Conservation (phyloP, 2,113 vertebrate genomes). For the Scalopus aquaticus region DNA sequence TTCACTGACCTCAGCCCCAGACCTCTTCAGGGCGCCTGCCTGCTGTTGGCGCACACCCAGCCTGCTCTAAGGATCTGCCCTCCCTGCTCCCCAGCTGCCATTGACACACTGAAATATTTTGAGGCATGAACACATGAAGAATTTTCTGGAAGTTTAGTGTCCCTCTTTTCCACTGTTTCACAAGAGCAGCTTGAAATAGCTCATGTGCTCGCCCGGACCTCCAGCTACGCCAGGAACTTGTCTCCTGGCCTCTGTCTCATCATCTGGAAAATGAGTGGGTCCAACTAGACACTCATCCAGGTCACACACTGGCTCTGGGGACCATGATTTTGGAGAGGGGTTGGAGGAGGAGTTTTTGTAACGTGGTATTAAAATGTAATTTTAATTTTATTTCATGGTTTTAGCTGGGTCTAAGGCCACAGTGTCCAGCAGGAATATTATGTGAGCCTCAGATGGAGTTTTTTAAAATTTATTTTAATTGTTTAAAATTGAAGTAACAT, state of each 20-base stretch:
- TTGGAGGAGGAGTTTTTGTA: neutral
- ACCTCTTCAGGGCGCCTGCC: neutral
- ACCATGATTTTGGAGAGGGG: rapidly evolving
- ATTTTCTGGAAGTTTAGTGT: neutral
- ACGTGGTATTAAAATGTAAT: neutral
- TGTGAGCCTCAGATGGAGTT: too few relatives aligned
- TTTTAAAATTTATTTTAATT: too few relatives aligned
- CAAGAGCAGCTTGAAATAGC: neutral
- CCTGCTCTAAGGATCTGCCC: rapidly evolving
- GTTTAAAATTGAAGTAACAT: too few relatives aligned
- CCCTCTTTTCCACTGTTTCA: neutral
- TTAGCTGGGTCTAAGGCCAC: neutral
- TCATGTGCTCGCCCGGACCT: neutral
- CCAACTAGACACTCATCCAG: neutral
- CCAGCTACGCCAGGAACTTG: neutral
- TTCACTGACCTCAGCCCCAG: conserved; percentile 26
- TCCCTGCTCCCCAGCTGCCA: neutral
- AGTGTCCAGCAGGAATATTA: too few relatives aligned
- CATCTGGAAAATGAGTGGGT: neutral
- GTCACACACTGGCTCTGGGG: neutral
- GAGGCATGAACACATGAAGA: neutral
- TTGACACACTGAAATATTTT: neutral
- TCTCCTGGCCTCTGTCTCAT: neutral
- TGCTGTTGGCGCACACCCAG: neutral
- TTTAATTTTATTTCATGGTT: neutral